Evolutionary conservation across 1,140 invertebrate species (phyloP).

Genomic region (Apis dorsata): DNA sequence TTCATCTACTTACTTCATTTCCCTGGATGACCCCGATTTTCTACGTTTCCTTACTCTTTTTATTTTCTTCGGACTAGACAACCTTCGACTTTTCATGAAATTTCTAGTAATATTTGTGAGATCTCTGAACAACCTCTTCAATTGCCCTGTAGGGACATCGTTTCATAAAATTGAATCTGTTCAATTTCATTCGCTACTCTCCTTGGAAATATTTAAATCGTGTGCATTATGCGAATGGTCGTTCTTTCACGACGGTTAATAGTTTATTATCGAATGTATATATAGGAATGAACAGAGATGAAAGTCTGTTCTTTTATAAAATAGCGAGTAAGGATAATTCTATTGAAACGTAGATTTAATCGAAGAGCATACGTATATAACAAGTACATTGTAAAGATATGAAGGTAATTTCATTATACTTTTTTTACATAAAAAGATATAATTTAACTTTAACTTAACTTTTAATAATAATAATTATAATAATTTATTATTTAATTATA

Average conservation of each 20-base stretch:
- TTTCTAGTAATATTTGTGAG: constrained; percentile 51
- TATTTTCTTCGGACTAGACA: not conserved
- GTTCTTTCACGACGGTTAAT: not conserved
- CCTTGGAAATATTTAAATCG: constrained; percentile 50
- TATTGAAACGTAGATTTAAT: too few relatives aligned
- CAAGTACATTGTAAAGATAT: too few relatives aligned
- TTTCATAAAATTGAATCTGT: constrained; percentile 60
- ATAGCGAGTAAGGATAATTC: not conserved
- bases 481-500: too few relatives aligned
- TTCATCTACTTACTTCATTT: constrained; percentile 25
- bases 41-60: not conserved
- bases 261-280: not conserved
- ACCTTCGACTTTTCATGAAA: constrained; percentile 35
- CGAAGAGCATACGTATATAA: too few relatives aligned
- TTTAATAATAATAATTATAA: too few relatives aligned
- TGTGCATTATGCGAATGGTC: constrained; percentile 28
- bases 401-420: too few relatives aligned
- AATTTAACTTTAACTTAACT: too few relatives aligned
- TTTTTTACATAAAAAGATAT: too few relatives aligned
- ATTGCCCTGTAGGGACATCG: constrained; percentile 59
- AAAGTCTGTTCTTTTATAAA: not conserved
- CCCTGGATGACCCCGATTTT: not conserved
- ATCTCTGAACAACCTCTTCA: constrained; percentile 25
- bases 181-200: constrained; percentile 50
- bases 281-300: too few relatives aligned